phyloP scores from a whole-genome alignment of 2,113 vertebrate species.

The Hyaena hyaena region DNA sequence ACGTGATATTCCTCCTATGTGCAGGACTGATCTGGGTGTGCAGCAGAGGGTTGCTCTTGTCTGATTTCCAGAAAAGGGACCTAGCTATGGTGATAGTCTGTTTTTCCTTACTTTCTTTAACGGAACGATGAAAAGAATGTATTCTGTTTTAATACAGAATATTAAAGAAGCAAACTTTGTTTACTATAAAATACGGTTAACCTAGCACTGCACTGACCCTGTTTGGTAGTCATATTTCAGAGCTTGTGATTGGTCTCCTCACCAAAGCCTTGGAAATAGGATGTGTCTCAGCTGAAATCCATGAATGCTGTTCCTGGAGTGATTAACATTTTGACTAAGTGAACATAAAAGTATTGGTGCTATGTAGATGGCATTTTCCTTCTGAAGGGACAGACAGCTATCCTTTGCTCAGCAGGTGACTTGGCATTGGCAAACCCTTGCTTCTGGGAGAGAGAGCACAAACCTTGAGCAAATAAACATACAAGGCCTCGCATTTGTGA shows the following conservation, averaged over 20 bases:
- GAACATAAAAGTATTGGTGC: not conserved
- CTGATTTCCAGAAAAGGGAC: not conserved
- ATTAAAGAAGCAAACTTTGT: not conserved
- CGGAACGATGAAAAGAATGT: not conserved
- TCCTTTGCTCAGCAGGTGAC: not conserved
- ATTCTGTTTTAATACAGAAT: not conserved
- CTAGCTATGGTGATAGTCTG: not conserved
- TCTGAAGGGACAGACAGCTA: not conserved
- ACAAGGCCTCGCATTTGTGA: not conserved
- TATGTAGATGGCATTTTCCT: not conserved
- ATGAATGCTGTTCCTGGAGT: not conserved
- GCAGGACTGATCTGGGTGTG: not conserved
- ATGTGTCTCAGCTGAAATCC: not conserved
- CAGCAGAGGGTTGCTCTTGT: not conserved
- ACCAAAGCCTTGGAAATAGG: not conserved
- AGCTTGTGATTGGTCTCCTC: not conserved
- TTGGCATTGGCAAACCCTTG: not conserved
- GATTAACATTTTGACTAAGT: not conserved
- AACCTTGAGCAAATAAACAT: not conserved
- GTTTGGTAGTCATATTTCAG: not conserved
- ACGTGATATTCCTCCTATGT: not conserved
- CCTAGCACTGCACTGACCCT: not conserved
- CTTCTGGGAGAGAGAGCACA: not conserved
- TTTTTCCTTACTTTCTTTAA: not conserved
- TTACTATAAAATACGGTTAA: conserved; percentile 23